Evolutionary conservation across 2,113 vertebrate genomes (phyloP), one percentile per base, ranked within the genome.

Genomic region (Dendropsophus ebraccatus): DNA sequence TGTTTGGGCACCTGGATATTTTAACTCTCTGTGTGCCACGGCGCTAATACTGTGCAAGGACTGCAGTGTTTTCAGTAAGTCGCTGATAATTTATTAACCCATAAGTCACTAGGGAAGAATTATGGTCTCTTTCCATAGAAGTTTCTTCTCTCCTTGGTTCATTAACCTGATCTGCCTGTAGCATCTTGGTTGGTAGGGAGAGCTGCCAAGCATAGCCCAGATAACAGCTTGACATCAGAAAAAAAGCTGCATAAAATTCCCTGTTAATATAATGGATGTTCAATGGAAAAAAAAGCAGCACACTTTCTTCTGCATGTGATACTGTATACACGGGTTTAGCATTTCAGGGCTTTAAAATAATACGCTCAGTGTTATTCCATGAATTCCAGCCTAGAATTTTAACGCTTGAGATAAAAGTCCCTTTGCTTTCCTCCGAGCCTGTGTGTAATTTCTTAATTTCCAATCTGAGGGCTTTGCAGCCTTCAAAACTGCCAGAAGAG

Each of bases 11-110:
- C 85, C 85, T 87, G 78, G 67, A 74, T 72, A n/a, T 21, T 58
- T 87, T 93, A 93, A 91, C 91, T 89, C 89, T 88, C 87, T 91
- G 91, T 90, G 91, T 89, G 90, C 91, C 90, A 89, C 90, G 90
- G 90, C 83, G 88, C 49, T 87, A 91, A 75, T 30, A 2, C 30
- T 14, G 23, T 16, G 21, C 30, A 32, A 19, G 37, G 62, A 69
- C 54, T 52, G 5, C 12, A 69, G 5, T 45, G 14, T 17, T 58
- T 58, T 58, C 19, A 17, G 49, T 1, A 9, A 16, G 50, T n/a
- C 16, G 11, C 1, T 9, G 49, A 41, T 74, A 41, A 60, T 67
- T 23, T 80, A 45, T 80, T 80, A 80, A 85, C 74, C 47, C 72
- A 35, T 41, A 32, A 60, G 35, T 45, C 32, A 28, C 50, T 32